Percentiles rank a stretch among this genome's conserved stretches.
Conservation (phyloP, 2,113 vertebrate genomes). For the Chinchilla lanigera region DNA sequence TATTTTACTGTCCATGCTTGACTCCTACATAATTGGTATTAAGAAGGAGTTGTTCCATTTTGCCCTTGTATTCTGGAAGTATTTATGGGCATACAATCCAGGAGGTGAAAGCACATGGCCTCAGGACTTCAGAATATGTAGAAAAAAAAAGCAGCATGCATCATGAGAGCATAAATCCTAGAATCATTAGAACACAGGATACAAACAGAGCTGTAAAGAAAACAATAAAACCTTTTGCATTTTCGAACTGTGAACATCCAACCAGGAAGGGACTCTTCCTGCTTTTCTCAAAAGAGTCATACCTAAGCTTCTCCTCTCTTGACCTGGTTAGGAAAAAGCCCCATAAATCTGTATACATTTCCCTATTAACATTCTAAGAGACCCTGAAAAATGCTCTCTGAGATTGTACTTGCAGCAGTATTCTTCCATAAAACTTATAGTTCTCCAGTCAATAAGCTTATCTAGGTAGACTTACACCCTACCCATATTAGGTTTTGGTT, state of each 20-base stretch:
- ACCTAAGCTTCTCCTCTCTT: background rate
- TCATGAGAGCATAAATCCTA: conserved; percentile 29
- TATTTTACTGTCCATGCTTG: background rate
- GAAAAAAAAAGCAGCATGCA: conserved; percentile 26
- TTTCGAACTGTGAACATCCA: background rate
- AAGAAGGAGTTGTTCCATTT: conserved; percentile 57
- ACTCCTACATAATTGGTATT: conserved; percentile 43
- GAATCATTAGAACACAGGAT: conserved; percentile 7
- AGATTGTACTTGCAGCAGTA: background rate
- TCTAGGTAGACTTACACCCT: background rate
- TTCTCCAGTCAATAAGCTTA: background rate
- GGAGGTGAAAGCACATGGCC: conserved; percentile 55
- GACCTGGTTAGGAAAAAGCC: background rate
- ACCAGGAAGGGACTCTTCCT: background rate
- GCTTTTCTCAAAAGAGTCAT: background rate
- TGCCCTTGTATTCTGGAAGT: conserved; percentile 64
- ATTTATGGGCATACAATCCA: conserved; percentile 39
- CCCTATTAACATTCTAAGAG: conserved; percentile 25
- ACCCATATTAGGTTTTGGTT: background rate
- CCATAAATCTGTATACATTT: conserved; percentile 38
- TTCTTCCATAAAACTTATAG: conserved; percentile 27
- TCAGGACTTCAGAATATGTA: conserved; percentile 70
- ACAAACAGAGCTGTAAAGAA: background rate
- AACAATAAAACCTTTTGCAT: background rate
- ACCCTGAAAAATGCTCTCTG: conserved; percentile 24